These are phyloP conservation scores for Diadumene lineata DNA, from an alignment of 92 coral and sea anemone genomes.

Conservation along the genomic window DNA sequence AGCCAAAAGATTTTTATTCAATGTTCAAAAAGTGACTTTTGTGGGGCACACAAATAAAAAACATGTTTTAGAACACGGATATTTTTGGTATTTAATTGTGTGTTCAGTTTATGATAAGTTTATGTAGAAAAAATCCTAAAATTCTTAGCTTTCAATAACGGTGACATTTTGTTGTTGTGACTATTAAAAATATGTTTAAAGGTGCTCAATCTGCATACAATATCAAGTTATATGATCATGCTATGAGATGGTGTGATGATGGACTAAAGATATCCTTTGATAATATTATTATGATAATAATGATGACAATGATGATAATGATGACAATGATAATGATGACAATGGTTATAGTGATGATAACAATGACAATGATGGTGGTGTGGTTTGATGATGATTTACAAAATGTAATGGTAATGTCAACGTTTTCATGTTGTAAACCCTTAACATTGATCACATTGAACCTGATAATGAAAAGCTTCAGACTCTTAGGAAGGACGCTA, in stretches of 20 bases:
- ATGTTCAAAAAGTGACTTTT: no score
- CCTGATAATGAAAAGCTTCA: constrained; percentile 54
- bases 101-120: no score
- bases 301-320: not conserved
- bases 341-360: not conserved
- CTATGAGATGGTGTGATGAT: constrained; percentile 76
- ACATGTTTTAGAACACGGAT: no score
- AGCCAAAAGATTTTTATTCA: no score
- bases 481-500: constrained; percentile 46
- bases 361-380: not conserved
- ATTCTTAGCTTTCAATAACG: no score
- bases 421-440: constrained; percentile 11
- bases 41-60: no score
- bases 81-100: no score
- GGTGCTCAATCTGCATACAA: constrained; percentile 81
- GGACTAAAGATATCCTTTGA: constrained; percentile 82
- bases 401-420: not conserved
- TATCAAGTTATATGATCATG: constrained; percentile 69
- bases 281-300: not conserved
- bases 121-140: no score
- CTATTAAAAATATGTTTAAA: constrained; percentile 8
- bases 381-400: not conserved
- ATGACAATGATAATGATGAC: not conserved
- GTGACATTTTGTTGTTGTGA: no score
- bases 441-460: constrained; percentile 50